Base-by-base conservation (phyloP, 2,797 vertebrate species). In the Luscinia megarhynchos region DNA sequence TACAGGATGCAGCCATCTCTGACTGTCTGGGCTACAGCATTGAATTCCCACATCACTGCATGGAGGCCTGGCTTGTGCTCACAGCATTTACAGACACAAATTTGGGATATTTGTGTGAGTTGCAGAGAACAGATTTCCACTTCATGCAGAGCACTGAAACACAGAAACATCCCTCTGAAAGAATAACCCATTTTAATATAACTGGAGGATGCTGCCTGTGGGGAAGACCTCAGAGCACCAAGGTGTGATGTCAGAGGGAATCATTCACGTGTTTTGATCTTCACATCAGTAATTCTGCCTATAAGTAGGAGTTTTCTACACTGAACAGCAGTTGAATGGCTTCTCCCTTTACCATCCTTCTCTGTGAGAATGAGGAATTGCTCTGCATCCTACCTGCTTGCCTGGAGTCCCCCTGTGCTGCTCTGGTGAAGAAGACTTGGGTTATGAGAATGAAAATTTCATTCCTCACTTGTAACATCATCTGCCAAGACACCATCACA, bases 21-120 rank as follows among this genome's bases (percentile, higher is more conserved):
- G 61, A n/a, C 45, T 20, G 27, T 46, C 32, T 57, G 51, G 30
- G 45, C 29, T 54, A 3, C 63, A 7, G 22, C 0, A 0, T 0
- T 26, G 27, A 23, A 27, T 22, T 20, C 30, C 46, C 17, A 3
- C 0, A 0, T 40, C 34, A 2, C 3, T 24, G 59, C 59, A 10
- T 2, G 17, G 55, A 73, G 17, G 43, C n/a, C 29, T 40, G 40
- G 30, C 73, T 62, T 12, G 45, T 38, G 69, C 86, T 57, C 40
- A 5, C 62, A 40, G 67, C 11, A 2, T 32, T 72, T n/a, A 21
- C 15, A 21, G 61, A 11, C 66, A 61, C 19, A 26, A 3, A 0
- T 36, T 29, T 11, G 55, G 61, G 45, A 3, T 27, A 12, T 15
- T 45, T 48, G 23, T 76, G 29, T 55, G 58, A 43, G 26, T 4